phyloP scores from a whole-genome alignment of 2,797 vertebrate species.

The Pangasius larnaudii region DNA sequence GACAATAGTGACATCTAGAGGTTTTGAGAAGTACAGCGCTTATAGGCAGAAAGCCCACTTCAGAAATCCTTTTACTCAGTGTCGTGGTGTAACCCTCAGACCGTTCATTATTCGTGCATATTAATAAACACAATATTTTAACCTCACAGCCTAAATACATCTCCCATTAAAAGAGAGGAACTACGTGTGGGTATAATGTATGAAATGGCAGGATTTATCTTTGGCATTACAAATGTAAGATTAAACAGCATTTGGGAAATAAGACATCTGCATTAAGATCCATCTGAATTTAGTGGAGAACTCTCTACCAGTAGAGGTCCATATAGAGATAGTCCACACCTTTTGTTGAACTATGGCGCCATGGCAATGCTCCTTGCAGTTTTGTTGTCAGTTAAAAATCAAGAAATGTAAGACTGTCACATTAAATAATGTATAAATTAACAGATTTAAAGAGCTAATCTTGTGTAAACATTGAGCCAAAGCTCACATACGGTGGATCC shows the following conservation, averaged over 20 bases:
- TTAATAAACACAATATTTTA: background rate
- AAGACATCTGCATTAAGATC: background rate
- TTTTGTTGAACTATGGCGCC: background rate
- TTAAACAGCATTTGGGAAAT: background rate
- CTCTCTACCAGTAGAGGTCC: background rate
- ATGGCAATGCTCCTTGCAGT: background rate
- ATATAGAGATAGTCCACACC: background rate
- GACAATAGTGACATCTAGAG: constrained; percentile 64
- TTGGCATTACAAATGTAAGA: background rate
- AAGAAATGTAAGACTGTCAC: background rate
- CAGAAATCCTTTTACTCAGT: background rate
- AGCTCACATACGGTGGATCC: background rate
- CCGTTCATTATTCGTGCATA: background rate
- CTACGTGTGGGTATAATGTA: background rate
- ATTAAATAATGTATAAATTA: background rate
- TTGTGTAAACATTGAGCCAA: background rate
- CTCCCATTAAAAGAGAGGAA: background rate
- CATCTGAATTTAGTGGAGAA: too few relatives aligned
- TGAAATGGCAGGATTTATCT: background rate
- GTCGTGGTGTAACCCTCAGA: background rate
- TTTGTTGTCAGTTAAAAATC: background rate
- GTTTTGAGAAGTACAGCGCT: constrained; percentile 29
- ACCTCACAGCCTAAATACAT: background rate
- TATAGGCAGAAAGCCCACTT: background rate
- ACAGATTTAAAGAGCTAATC: background rate